Evolutionary conservation across 2,797 vertebrate genomes (phyloP).

Genomic region (Onychomys torridus): DNA sequence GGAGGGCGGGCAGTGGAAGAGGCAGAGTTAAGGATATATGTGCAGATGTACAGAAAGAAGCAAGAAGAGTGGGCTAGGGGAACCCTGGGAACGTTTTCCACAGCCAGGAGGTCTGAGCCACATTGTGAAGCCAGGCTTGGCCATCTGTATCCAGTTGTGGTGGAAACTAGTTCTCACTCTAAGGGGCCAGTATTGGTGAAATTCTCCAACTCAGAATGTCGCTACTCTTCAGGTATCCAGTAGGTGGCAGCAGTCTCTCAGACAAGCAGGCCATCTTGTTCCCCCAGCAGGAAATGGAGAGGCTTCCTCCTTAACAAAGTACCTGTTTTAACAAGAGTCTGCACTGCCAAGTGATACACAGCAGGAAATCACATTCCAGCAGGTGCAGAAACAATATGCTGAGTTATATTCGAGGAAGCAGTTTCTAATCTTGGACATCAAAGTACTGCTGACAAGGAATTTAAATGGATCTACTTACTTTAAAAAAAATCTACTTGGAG

Average conservation of each 20-base stretch:
- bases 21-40: background rate
- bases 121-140: background rate
- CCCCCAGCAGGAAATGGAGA: background rate
- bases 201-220: background rate
- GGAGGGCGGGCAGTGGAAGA: background rate
- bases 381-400: background rate
- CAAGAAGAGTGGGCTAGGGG: background rate
- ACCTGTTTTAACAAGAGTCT: background rate
- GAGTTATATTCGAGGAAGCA: background rate
- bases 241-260: slow-evolving; percentile 50
- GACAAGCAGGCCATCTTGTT: background rate
- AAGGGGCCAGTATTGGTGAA: background rate
- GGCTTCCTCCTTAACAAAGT: background rate
- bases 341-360: background rate
- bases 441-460: background rate
- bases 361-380: background rate
- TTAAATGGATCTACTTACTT: background rate
- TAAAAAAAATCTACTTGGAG: background rate
- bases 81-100: background rate
- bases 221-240: background rate
- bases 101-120: background rate
- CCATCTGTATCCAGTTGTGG: background rate
- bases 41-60: background rate
- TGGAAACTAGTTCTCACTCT: background rate
- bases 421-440: background rate